Evolutionary conservation across 2,113 vertebrate genomes (phyloP), one percentile per base, ranked within the genome.

Genomic region (Barbus barbus): DNA sequence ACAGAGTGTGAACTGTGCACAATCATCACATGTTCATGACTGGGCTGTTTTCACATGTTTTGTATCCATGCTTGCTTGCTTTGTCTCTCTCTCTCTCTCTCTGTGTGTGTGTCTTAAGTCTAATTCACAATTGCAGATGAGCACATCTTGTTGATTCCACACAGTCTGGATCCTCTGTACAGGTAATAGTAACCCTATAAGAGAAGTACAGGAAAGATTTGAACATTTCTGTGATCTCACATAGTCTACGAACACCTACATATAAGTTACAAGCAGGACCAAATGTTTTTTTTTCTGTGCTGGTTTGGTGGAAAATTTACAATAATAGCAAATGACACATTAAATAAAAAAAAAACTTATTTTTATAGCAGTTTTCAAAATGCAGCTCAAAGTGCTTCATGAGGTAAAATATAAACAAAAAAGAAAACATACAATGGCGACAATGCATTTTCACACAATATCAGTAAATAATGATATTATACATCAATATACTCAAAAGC

Each of bases 131-230:
- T 90, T 6, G 96, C 96, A 0, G 96, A 97, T 71, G 95, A 96
- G 89, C 95, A 95, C 96, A 97, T 96, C 80, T 86, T 90, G 89
- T 97, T 96, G 90, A 97, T 95, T 9, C 96, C 96, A 72, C 96
- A 97, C 22, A 95, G 92, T 22, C 91, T 93, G 7, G 93, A 94
- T 1, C 96, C 96, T 1, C 94, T 95, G 86, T 96, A 94, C 22
- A 97, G 90, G 90, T 97, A 95, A 89, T 97, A 97, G 90, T 97
- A 97, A 67, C 96, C 96, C 96, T 97, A 91, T 44, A 11, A 48
- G 74, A 89, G 20, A 77, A 22, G 24, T 5, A 81, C 1, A 38
- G 73, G 2, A 9, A 9, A 44, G 12, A 44, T n/a, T n/a, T n/a
- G 18, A 84, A 24, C 24, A 13, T 60, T 72, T 22, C 33, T 46